phyloP scores from a whole-genome alignment of 2,797 vertebrate genomes.

The Lutra lutra region DNA sequence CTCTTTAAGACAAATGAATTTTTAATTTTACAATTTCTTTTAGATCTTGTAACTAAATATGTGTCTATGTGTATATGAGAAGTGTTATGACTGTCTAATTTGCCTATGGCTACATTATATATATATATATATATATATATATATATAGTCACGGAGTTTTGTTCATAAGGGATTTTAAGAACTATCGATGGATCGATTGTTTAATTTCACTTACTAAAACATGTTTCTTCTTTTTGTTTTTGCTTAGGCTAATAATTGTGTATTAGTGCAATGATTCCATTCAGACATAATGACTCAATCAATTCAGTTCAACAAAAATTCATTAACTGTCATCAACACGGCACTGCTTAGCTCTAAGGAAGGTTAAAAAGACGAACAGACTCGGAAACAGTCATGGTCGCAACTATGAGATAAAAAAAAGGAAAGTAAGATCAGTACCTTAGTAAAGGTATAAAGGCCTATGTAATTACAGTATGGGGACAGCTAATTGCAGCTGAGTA shows the following conservation, averaged over 20 bases:
- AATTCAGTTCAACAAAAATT: slow-evolving; percentile 5
- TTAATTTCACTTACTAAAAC: slow-evolving; percentile 46
- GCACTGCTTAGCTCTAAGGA: slow-evolving; percentile 2
- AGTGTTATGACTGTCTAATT: not conserved
- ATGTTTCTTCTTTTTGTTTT: not conserved
- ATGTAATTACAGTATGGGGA: not conserved
- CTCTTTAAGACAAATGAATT: not conserved
- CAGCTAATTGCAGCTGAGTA: not conserved
- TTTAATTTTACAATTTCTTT: slow-evolving; percentile 15
- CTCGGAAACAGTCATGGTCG: slow-evolving; percentile 4
- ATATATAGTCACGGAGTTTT: not conserved
- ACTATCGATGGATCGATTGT: not conserved
- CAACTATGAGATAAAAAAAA: not conserved
- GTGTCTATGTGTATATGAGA: not conserved
- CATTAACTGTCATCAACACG: not conserved
- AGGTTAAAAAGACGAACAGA: slow-evolving; percentile 6
- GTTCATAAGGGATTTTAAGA: not conserved
- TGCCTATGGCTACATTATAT: not conserved
- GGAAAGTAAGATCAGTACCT: not conserved
- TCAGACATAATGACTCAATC: not conserved
- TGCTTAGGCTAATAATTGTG: not conserved
- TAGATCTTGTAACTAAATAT: slow-evolving; percentile 5
- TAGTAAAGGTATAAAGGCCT: not conserved
- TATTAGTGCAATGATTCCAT: not conserved
- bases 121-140: too few species aligned